Base-by-base conservation (phyloP, 2,888 invertebrate species). In the Ennomos quercinarius region DNA sequence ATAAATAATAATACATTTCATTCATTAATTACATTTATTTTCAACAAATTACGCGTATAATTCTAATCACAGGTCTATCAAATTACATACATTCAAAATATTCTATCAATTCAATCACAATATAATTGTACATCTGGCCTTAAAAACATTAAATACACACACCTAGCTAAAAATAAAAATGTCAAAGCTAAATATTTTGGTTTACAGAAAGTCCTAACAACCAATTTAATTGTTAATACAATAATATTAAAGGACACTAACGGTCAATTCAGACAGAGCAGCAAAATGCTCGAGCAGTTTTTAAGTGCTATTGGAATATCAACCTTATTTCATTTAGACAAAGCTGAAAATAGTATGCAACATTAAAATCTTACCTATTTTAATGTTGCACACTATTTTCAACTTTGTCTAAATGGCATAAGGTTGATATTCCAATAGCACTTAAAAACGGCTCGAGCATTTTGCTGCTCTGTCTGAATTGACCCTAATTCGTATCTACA, bases 11-110 rank as follows among this genome's bases (percentile, higher is more conserved):
- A 77, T 81, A 80, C 27, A 27, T 27, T 27, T 27, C 5, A 6
- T 27, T 27, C 27, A 27, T 6, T 27, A 3, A 27, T 17, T 83
- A 81, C 76, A 79, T 79, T 66, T 72, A 80, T 80, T 87, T 76
- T 80, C 71, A 88, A 88, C 85, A 87, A 83, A 76, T 81, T 81
- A 80, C 80, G 76, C 70, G 68, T 74, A 82, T 80, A 73, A 78
- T 74, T 78, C 77, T 83, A 86, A 86, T 86, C 85, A 86, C 86
- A 85, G 83, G 75, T 77, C 66, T 81, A 86, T 82, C 74, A 82
- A 83, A 86, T 81, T 81, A 83, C 80, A 79, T 78, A 66, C 55
- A 56, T 55, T 44, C 42, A 73, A 78, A 77, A 78, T 71, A 75
- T 68, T 66, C 64, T 76, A 77, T 72, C 61, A 72, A 75, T 74